Evolutionary conservation across 2,113 vertebrate genomes (phyloP).

Genomic region (Notothenia coriiceps): DNA sequence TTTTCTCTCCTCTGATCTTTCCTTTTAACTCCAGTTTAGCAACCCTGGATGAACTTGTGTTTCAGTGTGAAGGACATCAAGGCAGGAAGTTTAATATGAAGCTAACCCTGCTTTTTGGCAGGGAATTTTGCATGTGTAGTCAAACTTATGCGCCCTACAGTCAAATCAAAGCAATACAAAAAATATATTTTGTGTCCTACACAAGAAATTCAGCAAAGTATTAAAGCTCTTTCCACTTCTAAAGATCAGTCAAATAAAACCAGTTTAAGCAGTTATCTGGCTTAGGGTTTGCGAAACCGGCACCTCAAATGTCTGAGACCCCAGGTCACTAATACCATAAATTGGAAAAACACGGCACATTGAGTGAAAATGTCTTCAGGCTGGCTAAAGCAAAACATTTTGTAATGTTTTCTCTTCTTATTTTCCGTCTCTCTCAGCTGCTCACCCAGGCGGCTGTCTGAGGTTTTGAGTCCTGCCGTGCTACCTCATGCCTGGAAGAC

Average conservation of each 20-base stretch:
- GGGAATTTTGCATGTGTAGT: neutral
- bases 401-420: slow-evolving; percentile 12
- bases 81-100: slow-evolving; percentile 1
- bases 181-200: neutral
- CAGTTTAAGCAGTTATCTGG: neutral
- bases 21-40: neutral
- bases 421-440: slow-evolving; percentile 12
- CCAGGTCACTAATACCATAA: slow-evolving; percentile 4
- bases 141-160: no score
- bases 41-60: neutral
- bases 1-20: neutral
- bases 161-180: neutral
- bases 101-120: neutral
- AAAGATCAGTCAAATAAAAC: neutral
- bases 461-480: slow-evolving; percentile 37
- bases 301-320: slow-evolving; percentile 3
- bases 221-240: neutral
- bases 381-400: neutral
- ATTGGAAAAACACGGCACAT: slow-evolving; percentile 6
- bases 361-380: neutral
- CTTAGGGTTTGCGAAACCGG: neutral
- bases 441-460: slow-evolving; percentile 36
- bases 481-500: slow-evolving; percentile 54
- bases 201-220: neutral
- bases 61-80: neutral